These are phyloP conservation scores for Harmothoe impar DNA, from an alignment of 2,888 invertebrate genomes.

Conservation along the genomic window DNA sequence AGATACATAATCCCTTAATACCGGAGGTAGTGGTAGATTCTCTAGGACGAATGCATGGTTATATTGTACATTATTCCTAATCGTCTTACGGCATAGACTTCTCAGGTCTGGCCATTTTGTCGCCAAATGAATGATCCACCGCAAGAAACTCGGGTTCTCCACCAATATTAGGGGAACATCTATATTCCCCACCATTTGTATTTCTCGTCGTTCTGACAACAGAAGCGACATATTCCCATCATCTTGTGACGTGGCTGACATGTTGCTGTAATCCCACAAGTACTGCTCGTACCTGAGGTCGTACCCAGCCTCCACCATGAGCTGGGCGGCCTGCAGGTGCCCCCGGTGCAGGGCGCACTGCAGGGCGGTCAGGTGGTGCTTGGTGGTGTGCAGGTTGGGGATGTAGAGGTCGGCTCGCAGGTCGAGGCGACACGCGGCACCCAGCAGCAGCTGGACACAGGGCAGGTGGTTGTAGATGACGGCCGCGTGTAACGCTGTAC, in stretches of 20 bases:
- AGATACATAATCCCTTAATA: neutral
- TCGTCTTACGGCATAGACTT: neutral
- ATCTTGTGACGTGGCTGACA: neutral
- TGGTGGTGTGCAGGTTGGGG: slow-evolving; percentile 10
- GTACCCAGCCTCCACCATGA: slow-evolving; percentile 66
- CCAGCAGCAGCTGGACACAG: slow-evolving; percentile 25
- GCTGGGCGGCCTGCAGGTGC: slow-evolving; percentile 61
- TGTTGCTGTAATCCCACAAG: neutral
- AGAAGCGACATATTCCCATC: no score
- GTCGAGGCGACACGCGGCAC: neutral
- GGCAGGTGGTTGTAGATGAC: slow-evolving; percentile 28
- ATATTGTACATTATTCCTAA: neutral
- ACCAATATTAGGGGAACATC: neutral
- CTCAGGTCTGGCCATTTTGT: neutral
- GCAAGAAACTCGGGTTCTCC: neutral
- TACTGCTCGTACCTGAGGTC: slow-evolving; percentile 17
- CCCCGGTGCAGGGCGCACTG: slow-evolving; percentile 65
- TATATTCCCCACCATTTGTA: neutral
- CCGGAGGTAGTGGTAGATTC: neutral
- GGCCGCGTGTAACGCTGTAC: slow-evolving; percentile 41
- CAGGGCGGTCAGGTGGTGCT: slow-evolving; percentile 61
- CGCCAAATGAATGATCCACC: neutral
- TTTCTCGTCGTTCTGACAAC: no score
- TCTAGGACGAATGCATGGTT: neutral
- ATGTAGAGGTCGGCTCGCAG: neutral